phyloP scores from a whole-genome alignment of 1,140 invertebrate genomes.

The Vanessa atalanta region DNA sequence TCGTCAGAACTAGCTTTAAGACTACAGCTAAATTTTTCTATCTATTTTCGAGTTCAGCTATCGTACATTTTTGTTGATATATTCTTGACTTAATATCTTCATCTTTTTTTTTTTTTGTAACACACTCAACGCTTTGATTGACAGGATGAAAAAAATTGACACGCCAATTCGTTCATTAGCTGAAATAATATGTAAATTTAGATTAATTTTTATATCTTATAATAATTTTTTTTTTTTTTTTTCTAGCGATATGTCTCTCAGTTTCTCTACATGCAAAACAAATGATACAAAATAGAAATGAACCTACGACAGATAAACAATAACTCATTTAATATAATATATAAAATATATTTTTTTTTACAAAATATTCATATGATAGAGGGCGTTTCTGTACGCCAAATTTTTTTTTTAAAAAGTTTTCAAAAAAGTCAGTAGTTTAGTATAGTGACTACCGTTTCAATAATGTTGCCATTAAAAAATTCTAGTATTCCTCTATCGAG shows the following conservation, averaged over 20 bases:
- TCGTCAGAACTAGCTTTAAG: constrained; percentile 51
- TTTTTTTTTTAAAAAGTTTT: constrained; percentile 58
- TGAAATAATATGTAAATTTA: constrained; percentile 59
- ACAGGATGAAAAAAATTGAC: constrained; percentile 69
- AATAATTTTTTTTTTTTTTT: constrained; percentile 57
- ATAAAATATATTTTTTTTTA: constrained; percentile 71
- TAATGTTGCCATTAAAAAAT: constrained; percentile 41
- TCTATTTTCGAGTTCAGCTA: constrained; percentile 47
- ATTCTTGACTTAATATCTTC: neutral
- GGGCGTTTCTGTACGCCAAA: constrained; percentile 19
- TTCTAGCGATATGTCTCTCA: constrained; percentile 73
- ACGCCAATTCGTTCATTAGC: constrained; percentile 63
- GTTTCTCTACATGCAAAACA: constrained; percentile 64
- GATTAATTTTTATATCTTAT: constrained; percentile 43
- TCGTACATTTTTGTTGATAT: constrained; percentile 54
- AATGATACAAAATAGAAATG: constrained; percentile 58
- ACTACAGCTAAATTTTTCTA: constrained; percentile 69
- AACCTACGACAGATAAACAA: constrained; percentile 61
- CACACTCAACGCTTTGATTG: constrained; percentile 43
- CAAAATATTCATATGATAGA: constrained; percentile 62
- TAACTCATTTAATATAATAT: constrained; percentile 65
- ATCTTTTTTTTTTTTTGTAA: constrained; percentile 42
- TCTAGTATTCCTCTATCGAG: constrained; percentile 40
- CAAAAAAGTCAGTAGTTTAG: constrained; percentile 61
- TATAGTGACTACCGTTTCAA: constrained; percentile 37